Evolutionary conservation across 1,140 invertebrate genomes (phyloP).

Genomic region (Catajapyx aquilonaris): DNA sequence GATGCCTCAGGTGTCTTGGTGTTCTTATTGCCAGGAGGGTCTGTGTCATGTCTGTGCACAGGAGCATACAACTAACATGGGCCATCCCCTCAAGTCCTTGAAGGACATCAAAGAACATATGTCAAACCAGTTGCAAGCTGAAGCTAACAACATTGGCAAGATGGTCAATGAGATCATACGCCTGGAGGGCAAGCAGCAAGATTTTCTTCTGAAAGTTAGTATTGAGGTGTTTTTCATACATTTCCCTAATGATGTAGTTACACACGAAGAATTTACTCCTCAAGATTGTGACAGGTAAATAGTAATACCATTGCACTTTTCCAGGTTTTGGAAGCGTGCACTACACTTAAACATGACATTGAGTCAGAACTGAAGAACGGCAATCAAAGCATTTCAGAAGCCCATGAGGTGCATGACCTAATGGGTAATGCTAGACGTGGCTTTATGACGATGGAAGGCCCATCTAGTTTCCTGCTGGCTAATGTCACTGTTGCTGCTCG

Average conservation of each 20-base stretch:
- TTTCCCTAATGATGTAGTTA: no score
- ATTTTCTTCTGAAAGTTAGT: conserved; percentile 46
- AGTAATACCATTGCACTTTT: no score
- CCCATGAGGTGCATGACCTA: conserved; percentile 36
- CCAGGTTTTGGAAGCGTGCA: conserved; percentile 34
- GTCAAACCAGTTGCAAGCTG: conserved; percentile 15
- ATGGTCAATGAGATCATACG: conserved; percentile 36
- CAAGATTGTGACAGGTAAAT: no score
- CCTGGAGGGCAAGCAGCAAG: conserved; percentile 39
- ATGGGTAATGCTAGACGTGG: conserved; percentile 34
- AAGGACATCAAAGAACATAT: conserved; percentile 38
- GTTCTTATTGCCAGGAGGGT: conserved; percentile 36
- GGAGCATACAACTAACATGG: conserved; percentile 26
- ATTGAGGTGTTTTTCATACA: no score
- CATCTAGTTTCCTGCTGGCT: conserved; percentile 30
- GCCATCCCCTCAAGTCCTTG: conserved; percentile 41
- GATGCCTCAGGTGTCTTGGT: conserved; percentile 48
- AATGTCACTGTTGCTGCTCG: conserved; percentile 32
- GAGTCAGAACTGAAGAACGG: conserved; percentile 45
- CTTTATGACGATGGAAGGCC: conserved; percentile 29
- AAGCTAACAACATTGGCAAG: conserved; percentile 22
- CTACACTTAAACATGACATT: conserved; percentile 44
- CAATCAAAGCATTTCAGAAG: conserved; percentile 29
- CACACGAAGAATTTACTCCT: no score
- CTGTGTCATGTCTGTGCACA: conserved; percentile 43